These are phyloP conservation scores for Chionomys nivalis DNA, from an alignment of 2,113 vertebrate genomes.

Conservation along the genomic window DNA sequence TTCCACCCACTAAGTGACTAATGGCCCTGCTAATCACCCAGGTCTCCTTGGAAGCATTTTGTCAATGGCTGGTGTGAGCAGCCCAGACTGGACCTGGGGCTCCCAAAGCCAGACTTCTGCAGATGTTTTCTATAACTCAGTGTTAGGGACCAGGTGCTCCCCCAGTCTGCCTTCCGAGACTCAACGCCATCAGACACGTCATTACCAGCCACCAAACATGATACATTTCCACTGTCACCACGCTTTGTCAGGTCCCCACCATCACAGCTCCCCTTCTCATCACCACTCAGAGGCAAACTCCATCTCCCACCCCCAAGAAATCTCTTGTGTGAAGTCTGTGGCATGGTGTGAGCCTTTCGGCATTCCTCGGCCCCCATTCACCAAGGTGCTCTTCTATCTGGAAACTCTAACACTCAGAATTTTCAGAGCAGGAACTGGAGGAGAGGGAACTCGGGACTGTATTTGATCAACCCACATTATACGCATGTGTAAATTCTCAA, in stretches of 20 bases:
- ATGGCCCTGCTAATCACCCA: not conserved
- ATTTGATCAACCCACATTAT: no score
- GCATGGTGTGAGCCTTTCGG: not conserved
- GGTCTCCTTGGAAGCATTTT: not conserved
- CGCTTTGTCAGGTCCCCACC: not conserved
- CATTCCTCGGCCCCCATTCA: not conserved
- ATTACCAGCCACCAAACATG: not conserved
- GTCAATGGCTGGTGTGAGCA: not conserved
- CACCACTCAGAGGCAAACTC: not conserved
- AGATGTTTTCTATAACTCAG: not conserved
- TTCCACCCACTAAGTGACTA: not conserved
- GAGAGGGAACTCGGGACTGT: not conserved
- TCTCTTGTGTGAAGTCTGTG: not conserved
- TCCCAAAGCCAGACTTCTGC: not conserved
- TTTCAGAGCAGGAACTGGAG: not conserved
- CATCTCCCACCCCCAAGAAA: not conserved
- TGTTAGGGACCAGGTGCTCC: not conserved
- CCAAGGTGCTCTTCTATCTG: not conserved
- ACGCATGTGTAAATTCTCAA: not conserved
- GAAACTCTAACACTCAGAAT: not conserved
- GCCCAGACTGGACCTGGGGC: not conserved
- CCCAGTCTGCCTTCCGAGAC: not conserved
- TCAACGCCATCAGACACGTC: not conserved
- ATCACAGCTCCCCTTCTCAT: not conserved
- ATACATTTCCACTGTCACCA: not conserved